These are phyloP conservation scores for Abrostola triplasia DNA, from an alignment of 2,888 invertebrate genomes.

Conservation along the genomic window DNA sequence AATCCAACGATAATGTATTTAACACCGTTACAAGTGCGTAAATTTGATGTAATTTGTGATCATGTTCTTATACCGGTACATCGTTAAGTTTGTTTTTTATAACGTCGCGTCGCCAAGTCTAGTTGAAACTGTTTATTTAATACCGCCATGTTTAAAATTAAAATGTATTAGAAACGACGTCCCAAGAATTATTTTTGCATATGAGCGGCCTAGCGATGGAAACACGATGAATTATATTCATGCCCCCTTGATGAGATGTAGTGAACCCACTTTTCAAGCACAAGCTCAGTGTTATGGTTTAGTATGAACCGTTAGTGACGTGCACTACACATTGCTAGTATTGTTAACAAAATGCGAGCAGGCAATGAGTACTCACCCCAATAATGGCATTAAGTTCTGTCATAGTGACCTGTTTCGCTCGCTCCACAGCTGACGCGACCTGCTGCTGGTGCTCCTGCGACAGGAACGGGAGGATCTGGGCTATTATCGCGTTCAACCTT, in stretches of 20 bases:
- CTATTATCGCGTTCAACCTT: slow-evolving; percentile 97
- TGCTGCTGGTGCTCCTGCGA: slow-evolving; percentile 97
- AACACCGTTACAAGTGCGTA: neutral
- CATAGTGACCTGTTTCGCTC: slow-evolving; percentile 98
- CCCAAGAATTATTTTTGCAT: neutral
- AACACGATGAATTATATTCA: slow-evolving; percentile 14
- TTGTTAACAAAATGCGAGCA: slow-evolving; percentile 50
- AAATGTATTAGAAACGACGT: neutral
- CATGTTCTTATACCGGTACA: neutral
- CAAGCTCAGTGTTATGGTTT: slow-evolving; percentile 36
- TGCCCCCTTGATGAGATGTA: slow-evolving; percentile 23
- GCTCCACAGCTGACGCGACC: slow-evolving; percentile 97
- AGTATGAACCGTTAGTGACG: slow-evolving; percentile 35
- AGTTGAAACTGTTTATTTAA: neutral
- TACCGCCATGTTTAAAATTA: neutral
- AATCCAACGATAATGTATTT: slow-evolving; percentile 31
- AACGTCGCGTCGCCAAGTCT: neutral
- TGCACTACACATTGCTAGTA: slow-evolving; percentile 45
- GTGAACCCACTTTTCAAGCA: slow-evolving; percentile 35
- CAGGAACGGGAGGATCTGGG: slow-evolving; percentile 97
- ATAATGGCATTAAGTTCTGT: slow-evolving; percentile 97
- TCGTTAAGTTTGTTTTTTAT: neutral
- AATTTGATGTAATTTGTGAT: neutral
- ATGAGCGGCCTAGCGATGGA: slow-evolving; percentile 1
- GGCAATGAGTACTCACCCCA: slow-evolving; percentile 91